Base-by-base conservation (phyloP, 2,113 vertebrate genomes). In the Delphinus delphis region DNA sequence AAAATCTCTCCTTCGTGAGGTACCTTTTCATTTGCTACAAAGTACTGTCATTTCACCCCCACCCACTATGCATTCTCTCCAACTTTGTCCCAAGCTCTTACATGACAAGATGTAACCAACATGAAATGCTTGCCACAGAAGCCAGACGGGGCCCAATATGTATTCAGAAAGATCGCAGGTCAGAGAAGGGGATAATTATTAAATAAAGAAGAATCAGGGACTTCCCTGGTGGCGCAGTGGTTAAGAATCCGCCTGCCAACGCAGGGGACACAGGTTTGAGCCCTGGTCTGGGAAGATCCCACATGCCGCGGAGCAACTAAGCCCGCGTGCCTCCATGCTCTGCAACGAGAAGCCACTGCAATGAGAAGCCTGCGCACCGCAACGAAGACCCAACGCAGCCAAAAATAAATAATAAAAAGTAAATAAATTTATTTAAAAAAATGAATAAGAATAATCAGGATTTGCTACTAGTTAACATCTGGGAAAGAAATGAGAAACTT, bases 381-480 rank as follows among this genome's bases (percentile, higher is more conserved):
- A 53, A 53, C 15, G 53, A 53, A 53, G 53, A 53, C 53, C 53
- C 53, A 53, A 53, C 1, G 53, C 53, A 53, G 53, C 53, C 53
- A 53, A 53, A 53, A 53, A 18, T 53, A 53, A 53, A 53, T 53
- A 17, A 53, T 53, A 53, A 53, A 17, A 53, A 17, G 15, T 53
- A 53, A 17, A 53, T 53, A 53, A 17, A 53, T 17, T 53, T 53
- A 53, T 53, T 53, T 6, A 1, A 53, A 53, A 53, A 53, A 53
- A 17, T 17, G 14, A 53, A 6, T 0, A 9, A 71, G 65, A 71
- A 84, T 44, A 88, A 73, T 36, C 77, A 83, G 13, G 6, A 80
- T 86, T 58, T 93, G 25, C 73, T 92, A 85, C 53, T 2, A 21
- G 20, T 85, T 92, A 96, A 94, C 14, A 92, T 41, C 53, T 92